phyloP scores from a whole-genome alignment of 1,140 invertebrate genomes.

The Rhyacophila brunnea region DNA sequence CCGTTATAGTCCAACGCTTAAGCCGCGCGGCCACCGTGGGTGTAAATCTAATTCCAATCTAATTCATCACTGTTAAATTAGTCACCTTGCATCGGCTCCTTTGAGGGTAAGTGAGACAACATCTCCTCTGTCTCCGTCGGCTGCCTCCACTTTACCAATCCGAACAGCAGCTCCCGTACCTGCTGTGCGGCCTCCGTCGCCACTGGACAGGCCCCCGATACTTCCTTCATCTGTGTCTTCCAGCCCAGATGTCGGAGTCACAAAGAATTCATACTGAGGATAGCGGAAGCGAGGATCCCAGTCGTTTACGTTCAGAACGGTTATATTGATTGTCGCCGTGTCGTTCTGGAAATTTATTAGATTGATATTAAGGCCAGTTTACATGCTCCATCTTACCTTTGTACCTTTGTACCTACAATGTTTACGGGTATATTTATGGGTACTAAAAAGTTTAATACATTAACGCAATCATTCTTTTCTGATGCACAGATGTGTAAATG shows the following conservation, averaged over 20 bases:
- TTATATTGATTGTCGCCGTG: slow-evolving; percentile 68
- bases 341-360: slow-evolving; percentile 75
- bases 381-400: too few species aligned
- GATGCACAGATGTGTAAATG: too few species aligned
- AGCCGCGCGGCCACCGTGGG: too few species aligned
- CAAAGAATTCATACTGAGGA: slow-evolving; percentile 82
- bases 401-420: neutral
- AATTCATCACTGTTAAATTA: too few species aligned
- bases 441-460: neutral
- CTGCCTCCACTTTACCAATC: slow-evolving; percentile 70
- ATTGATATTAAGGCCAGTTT: too few species aligned
- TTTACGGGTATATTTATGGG: neutral
- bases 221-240: neutral
- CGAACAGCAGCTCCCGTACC: slow-evolving; percentile 48
- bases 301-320: slow-evolving; percentile 86
- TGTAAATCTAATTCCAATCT: too few species aligned
- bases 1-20: too few species aligned
- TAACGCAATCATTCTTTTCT: neutral
- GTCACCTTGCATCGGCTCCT: slow-evolving; percentile 68
- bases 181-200: slow-evolving; percentile 42
- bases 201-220: slow-evolving; percentile 37
- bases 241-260: slow-evolving; percentile 46
- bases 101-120: slow-evolving; percentile 65
- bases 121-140: slow-evolving; percentile 79
- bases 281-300: slow-evolving; percentile 89